Evolutionary conservation across 2,888 invertebrate genomes (phyloP).

Genomic region (Caenorhabditis parvicauda): DNA sequence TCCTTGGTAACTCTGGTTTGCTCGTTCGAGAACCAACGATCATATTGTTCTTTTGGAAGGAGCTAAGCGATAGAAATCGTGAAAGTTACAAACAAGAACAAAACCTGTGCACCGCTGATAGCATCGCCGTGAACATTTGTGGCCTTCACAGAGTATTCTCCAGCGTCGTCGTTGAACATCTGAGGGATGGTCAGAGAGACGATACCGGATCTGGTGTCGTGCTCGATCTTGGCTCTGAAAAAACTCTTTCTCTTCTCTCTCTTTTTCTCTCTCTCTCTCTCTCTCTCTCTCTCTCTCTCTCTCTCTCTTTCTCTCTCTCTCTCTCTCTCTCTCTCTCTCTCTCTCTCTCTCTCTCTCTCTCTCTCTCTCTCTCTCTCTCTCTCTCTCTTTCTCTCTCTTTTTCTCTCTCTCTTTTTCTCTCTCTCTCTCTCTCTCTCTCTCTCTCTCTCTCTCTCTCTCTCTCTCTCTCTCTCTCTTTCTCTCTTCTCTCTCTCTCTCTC

Average conservation of each 20-base stretch:
- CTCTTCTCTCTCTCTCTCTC: constrained; percentile 10
- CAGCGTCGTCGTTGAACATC: constrained; percentile 88
- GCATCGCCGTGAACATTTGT: constrained; percentile 89
- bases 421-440: constrained; percentile 1
- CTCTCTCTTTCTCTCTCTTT: constrained; percentile 7
- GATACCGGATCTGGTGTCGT: constrained; percentile 80
- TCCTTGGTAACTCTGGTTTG: constrained; percentile 60
- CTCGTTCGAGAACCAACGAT: constrained; percentile 63
- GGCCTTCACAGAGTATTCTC: constrained; percentile 71
- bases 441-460: constrained; percentile 8
- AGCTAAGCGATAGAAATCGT: constrained; percentile 36
- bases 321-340: constrained; percentile 8
- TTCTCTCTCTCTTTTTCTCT: constrained; percentile 11
- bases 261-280: constrained; percentile 1
- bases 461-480: constrained; percentile 10
- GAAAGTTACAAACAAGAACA: not conserved
- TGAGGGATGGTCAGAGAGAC: constrained; percentile 87
- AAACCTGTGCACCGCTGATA: constrained; percentile 76
- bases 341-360: constrained; percentile 11
- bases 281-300: constrained; percentile 11
- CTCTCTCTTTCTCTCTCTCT: constrained; percentile 1
- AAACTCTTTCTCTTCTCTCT: constrained; percentile 57
- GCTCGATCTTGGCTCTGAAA: constrained; percentile 83
- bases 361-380: constrained; percentile 1
- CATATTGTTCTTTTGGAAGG: constrained; percentile 59